Base-by-base conservation (phyloP, 2,888 invertebrate genomes). In the Odiellus spinosus region DNA sequence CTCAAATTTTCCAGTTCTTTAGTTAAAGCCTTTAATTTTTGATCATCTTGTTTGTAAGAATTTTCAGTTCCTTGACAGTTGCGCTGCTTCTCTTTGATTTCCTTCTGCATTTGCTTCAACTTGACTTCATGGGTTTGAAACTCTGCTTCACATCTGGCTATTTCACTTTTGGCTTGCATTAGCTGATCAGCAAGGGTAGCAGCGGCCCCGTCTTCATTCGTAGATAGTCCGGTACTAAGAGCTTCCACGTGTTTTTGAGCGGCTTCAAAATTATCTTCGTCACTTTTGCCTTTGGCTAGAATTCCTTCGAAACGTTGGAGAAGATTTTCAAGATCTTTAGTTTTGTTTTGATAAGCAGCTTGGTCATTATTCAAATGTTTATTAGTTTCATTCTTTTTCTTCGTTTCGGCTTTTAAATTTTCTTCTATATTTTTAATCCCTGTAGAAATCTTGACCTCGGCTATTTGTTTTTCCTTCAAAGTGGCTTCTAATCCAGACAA, bases 131-230 rank as follows among this genome's bases (percentile, higher is more conserved):
- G 77, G 54, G 82, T 80, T 54, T 84, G 78, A 11, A 77, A 76
- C 53, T 81, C 79, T 0, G 87, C 88, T 51, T 79, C 76, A 0
- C 83, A 80, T 59, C 79, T 76, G 8, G 80, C 76, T 0, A 80
- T 75, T 44, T 75, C 76, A 56, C 80, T 76, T 61, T 84, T 80
- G 0, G 82, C 82, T 4, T 26, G 76, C 64, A 88, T 88, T 17
- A 93, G 73, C 63, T 90, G 90, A 55, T 88, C 85, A 62, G 86
- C 84, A 45, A 95, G 70, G 0, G 91, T 83, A 33, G 82, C 81
- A 59, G 77, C 74, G 49, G 69, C 65, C 1, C 86, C 86, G 51
- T 78, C 76, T 15, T 78, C 82, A 55, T 78, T 81, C 44, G 82
- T 78, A 36, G 81, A 75, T 58, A 82, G 71, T 10, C 95, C 95